phyloP scores from a whole-genome alignment of 2,113 vertebrate species.

The Motacilla tschutschensis region DNA sequence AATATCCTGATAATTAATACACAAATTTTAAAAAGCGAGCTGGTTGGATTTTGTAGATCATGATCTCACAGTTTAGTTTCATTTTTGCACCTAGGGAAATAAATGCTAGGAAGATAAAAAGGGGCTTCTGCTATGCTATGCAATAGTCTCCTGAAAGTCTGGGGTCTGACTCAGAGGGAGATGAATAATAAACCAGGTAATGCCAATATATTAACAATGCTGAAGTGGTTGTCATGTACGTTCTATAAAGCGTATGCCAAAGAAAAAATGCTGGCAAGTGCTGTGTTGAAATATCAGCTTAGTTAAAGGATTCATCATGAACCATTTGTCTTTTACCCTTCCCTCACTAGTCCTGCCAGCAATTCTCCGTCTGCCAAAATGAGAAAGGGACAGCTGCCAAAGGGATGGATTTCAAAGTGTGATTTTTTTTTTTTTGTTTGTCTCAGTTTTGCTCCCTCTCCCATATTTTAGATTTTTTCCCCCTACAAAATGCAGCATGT shows the following conservation, averaged over 20 bases:
- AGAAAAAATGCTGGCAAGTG: constrained; percentile 48
- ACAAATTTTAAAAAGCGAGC: neutral
- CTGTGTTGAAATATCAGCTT: constrained; percentile 68
- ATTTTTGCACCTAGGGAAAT: neutral
- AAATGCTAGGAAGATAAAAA: neutral
- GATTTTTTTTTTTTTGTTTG: constrained; percentile 22
- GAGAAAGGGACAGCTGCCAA: constrained; percentile 55
- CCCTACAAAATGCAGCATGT: neutral
- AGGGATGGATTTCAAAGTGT: constrained; percentile 36
- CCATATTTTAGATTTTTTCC: neutral
- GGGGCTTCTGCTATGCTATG: neutral
- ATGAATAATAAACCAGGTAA: constrained; percentile 59
- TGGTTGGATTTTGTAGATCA: neutral
- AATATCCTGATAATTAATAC: neutral
- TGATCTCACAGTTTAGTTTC: neutral
- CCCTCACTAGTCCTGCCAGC: constrained; percentile 56
- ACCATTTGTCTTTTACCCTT: constrained; percentile 69
- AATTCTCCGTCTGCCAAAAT: constrained; percentile 47
- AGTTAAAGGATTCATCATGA: constrained; percentile 66
- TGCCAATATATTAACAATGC: constrained; percentile 53
- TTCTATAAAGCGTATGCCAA: constrained; percentile 43
- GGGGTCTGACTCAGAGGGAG: constrained; percentile 2
- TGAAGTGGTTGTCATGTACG: constrained; percentile 34
- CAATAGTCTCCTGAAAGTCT: constrained; percentile 12
- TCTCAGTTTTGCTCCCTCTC: constrained; percentile 17